Evolutionary conservation across 2,888 invertebrate genomes (phyloP).

Genomic region (Aelia acuminata): DNA sequence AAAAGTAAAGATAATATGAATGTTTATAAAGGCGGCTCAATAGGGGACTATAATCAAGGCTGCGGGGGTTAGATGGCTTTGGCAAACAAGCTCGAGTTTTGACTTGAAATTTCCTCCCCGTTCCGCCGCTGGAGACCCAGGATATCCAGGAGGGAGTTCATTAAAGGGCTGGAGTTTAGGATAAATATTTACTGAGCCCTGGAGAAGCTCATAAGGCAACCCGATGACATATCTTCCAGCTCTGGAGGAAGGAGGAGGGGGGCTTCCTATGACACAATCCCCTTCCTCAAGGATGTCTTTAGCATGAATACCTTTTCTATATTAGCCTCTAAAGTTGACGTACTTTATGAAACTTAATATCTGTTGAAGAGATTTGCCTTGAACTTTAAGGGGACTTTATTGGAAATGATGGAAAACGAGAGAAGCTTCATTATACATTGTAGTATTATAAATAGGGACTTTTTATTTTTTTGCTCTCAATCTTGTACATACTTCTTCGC

Average conservation of each 20-base stretch:
- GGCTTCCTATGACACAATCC: constrained; percentile 22
- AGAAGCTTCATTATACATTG: background rate
- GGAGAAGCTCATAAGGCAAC: constrained; percentile 27
- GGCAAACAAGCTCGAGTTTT: background rate
- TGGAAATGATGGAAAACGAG: background rate
- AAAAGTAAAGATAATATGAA: background rate
- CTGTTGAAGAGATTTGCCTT: background rate
- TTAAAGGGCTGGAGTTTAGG: constrained; percentile 33
- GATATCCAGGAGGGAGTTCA: background rate
- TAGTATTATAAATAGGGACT: too few species aligned
- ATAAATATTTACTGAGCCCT: constrained; percentile 29
- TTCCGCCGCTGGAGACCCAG: background rate
- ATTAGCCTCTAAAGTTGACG: background rate
- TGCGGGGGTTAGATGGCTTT: background rate
- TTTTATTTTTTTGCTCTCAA: too few species aligned
- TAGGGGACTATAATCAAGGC: background rate
- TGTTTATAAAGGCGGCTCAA: background rate
- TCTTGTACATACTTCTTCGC: too few species aligned
- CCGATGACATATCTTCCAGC: constrained; percentile 4
- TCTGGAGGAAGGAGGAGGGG: too few species aligned
- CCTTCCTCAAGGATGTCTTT: background rate
- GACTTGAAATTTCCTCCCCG: background rate
- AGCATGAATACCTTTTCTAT: constrained; percentile 27
- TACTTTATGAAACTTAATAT: constrained; percentile 35
- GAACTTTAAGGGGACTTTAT: background rate